Evolutionary conservation across 2,888 invertebrate species (phyloP).

Genomic region (Agrochola lota): DNA sequence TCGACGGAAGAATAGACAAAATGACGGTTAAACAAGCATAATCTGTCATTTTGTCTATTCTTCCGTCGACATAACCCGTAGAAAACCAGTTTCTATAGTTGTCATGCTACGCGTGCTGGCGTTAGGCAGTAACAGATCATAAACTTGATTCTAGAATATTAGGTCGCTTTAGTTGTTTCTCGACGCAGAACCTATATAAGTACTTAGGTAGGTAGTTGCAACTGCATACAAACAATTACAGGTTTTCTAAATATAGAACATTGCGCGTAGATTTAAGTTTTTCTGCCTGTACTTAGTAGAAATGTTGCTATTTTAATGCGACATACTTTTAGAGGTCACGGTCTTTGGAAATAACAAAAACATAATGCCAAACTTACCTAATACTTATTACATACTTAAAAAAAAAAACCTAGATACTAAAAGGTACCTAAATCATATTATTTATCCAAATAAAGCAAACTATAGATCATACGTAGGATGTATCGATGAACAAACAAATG

Average conservation of each 20-base stretch:
- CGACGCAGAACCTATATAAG: not conserved
- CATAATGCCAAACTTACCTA: not conserved
- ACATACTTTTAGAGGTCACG: not conserved
- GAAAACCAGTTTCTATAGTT: too few species aligned
- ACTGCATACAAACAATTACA: constrained; percentile 12
- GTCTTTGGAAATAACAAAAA: not conserved
- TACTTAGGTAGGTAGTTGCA: not conserved
- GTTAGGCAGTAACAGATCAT: not conserved
- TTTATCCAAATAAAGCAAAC: not conserved
- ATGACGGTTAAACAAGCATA: too few species aligned
- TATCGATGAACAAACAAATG: constrained; percentile 15
- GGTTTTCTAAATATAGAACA: constrained; percentile 44
- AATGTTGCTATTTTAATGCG: constrained; percentile 25
- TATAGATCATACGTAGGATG: not conserved
- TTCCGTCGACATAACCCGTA: too few species aligned
- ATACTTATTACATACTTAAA: not conserved
- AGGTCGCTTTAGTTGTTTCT: not conserved
- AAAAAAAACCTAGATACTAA: too few species aligned
- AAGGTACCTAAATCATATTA: not conserved
- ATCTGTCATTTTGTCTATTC: too few species aligned
- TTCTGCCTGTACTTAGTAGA: not conserved
- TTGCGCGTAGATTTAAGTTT: not conserved
- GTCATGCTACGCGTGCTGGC: too few species aligned
- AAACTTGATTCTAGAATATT: constrained; percentile 28
- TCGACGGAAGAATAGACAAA: too few species aligned